phyloP scores from a whole-genome alignment of 2,113 vertebrate genomes.

The Stictonetta naevosa region DNA sequence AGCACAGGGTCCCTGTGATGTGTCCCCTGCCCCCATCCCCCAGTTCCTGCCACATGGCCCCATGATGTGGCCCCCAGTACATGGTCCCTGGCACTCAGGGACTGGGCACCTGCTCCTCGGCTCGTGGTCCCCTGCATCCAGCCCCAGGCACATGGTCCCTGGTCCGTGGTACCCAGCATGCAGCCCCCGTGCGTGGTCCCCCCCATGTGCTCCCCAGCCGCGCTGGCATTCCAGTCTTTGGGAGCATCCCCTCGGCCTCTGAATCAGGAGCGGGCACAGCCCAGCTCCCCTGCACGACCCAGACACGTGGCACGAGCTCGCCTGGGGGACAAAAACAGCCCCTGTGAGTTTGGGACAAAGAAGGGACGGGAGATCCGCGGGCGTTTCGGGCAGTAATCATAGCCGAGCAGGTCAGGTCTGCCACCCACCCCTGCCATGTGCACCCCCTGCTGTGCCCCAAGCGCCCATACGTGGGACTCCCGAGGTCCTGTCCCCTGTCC shows the following conservation, averaged over 20 bases:
- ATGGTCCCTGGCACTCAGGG: too few relatives aligned
- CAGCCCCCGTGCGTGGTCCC: background rate
- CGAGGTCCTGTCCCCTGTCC: too few relatives aligned
- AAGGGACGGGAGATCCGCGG: background rate
- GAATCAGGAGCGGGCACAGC: background rate
- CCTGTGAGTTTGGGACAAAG: background rate
- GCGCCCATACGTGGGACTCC: background rate
- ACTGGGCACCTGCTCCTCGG: background rate
- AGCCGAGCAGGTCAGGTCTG: background rate
- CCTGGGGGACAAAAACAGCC: background rate
- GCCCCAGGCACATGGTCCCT: background rate
- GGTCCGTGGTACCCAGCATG: rapidly evolving
- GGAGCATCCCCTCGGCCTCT: background rate
- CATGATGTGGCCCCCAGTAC: rapidly evolving
- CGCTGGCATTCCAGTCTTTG: too few relatives aligned
- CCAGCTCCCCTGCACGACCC: background rate
- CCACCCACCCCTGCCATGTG: background rate
- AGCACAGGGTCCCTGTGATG: rapidly evolving
- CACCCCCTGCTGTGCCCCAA: background rate
- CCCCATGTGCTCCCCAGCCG: rapidly evolving
- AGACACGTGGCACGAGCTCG: background rate
- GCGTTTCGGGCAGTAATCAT: background rate
- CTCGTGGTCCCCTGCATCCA: background rate
- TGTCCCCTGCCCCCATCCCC: too few relatives aligned
- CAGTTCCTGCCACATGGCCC: background rate